phyloP scores from a whole-genome alignment of 2,797 vertebrate species.

The Acanthurus lineatus region DNA sequence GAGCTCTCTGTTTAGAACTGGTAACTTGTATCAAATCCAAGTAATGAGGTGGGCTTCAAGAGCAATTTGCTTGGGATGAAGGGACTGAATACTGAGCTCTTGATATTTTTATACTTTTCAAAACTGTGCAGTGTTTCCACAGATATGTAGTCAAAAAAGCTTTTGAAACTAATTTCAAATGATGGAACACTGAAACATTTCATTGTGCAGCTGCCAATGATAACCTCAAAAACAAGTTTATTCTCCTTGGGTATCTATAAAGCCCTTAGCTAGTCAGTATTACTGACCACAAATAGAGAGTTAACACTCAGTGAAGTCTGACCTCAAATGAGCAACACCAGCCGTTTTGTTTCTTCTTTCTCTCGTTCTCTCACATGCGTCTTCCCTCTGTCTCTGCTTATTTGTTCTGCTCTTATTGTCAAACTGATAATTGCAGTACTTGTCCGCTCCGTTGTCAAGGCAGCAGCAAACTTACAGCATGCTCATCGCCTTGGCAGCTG shows the following conservation, averaged over 20 bases:
- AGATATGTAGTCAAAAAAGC: background rate
- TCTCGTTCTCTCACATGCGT: constrained; percentile 6
- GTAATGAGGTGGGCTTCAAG: background rate
- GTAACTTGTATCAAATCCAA: constrained; percentile 13
- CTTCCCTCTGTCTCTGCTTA: constrained; percentile 32
- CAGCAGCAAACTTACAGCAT: constrained; percentile 74
- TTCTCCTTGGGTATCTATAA: background rate
- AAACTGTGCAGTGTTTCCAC: background rate
- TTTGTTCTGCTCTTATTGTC: constrained; percentile 69
- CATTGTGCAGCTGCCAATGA: background rate
- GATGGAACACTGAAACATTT: background rate
- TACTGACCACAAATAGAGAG: constrained; percentile 13
- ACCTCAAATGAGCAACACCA: constrained; percentile 32
- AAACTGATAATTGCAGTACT: constrained; percentile 51
- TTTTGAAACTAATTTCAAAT: constrained; percentile 6
- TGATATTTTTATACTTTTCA: background rate
- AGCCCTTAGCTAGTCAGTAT: constrained; percentile 8
- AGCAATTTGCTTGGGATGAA: background rate
- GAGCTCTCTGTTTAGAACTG: background rate
- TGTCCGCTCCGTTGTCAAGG: constrained; percentile 77
- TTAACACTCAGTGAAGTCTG: constrained; percentile 12
- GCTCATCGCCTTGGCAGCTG: constrained; percentile 80
- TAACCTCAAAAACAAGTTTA: constrained; percentile 27
- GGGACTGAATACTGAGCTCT: constrained; percentile 1
- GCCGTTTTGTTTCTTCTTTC: constrained; percentile 24